A percentile compares a stretch with the other conserved stretches of the same genome.
Evolutionary conservation across 2,888 invertebrate species (phyloP).

Genomic region (Phyllotreta striolata): DNA sequence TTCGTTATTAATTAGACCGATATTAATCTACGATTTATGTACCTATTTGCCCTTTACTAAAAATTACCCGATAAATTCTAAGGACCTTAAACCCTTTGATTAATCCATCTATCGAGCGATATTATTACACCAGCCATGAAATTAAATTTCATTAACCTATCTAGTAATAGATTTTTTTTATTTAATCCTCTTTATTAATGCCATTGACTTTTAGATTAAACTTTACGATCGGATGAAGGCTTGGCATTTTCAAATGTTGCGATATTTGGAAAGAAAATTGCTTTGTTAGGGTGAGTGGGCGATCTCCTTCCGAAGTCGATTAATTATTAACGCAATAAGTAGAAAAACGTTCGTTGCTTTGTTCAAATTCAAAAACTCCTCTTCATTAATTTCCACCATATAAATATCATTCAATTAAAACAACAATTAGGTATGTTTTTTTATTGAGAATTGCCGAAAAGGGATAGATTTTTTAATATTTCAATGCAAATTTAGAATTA

Average conservation of each 20-base stretch:
- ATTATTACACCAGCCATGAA: background rate
- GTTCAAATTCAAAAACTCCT: too few relatives aligned
- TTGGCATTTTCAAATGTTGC: constrained; percentile 22
- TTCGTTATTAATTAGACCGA: background rate
- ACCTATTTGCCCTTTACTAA: too few relatives aligned
- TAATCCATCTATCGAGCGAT: background rate
- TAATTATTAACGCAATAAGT: constrained; percentile 10
- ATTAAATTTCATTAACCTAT: constrained; percentile 2
- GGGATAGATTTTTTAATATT: too few relatives aligned
- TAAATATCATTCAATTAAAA: too few relatives aligned
- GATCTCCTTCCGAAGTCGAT: background rate
- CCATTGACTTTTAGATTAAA: constrained; percentile 23
- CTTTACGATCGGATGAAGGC: constrained; percentile 15
- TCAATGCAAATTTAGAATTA: too few relatives aligned
- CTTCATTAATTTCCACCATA: too few relatives aligned
- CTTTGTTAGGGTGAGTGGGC: constrained; percentile 13
- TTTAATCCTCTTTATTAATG: constrained; percentile 18
- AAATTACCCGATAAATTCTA: too few relatives aligned
- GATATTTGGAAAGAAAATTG: constrained; percentile 17
- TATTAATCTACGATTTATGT: too few relatives aligned
- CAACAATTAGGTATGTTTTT: too few relatives aligned
- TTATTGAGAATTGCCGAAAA: too few relatives aligned
- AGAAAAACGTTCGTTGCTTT: background rate
- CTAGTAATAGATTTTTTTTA: background rate
- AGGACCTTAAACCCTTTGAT: too few relatives aligned